Conservation (phyloP, 2,113 vertebrate genomes). For the Protomyctophum bolini region DNA sequence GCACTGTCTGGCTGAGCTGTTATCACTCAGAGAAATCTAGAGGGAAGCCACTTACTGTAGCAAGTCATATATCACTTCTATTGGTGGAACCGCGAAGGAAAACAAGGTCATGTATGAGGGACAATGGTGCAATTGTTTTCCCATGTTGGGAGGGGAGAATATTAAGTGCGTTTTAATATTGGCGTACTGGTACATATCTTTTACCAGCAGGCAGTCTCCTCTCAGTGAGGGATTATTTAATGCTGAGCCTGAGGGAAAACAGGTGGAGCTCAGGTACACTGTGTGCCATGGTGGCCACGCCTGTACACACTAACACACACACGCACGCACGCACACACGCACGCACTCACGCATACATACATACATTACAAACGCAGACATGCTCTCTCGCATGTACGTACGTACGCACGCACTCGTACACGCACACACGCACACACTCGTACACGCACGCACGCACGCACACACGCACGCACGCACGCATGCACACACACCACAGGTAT, state of each 20-base stretch:
- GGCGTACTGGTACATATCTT: slow-evolving; percentile 55
- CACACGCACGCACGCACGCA: neutral
- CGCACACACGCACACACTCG: neutral
- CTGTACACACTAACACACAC: slow-evolving; percentile 34
- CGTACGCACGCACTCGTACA: no score
- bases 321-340: no score
- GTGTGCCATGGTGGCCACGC: slow-evolving; percentile 5
- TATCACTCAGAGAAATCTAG: slow-evolving; percentile 39
- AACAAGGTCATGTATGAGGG: slow-evolving; percentile 36
- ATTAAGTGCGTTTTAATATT: slow-evolving; percentile 62
- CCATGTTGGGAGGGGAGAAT: slow-evolving; percentile 17
- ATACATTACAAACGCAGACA: slow-evolving; percentile 25
- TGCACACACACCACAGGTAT: neutral
- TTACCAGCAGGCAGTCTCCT: slow-evolving; percentile 48
- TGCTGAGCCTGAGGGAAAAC: slow-evolving; percentile 58
- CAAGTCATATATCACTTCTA: slow-evolving; percentile 47
- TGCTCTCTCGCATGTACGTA: neutral
- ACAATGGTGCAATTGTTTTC: slow-evolving; percentile 66
- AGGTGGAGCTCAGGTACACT: slow-evolving; percentile 54
- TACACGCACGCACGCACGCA: slow-evolving; percentile 27
- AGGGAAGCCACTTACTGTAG: slow-evolving; percentile 54
- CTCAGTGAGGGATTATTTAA: slow-evolving; percentile 36
- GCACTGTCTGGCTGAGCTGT: slow-evolving; percentile 26
- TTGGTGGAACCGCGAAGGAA: slow-evolving; percentile 45
- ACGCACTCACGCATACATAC: no score